Evolutionary conservation across 2,113 vertebrate genomes (phyloP), one percentile per base, ranked within the genome.

Genomic region (Stigmatopora nigra): DNA sequence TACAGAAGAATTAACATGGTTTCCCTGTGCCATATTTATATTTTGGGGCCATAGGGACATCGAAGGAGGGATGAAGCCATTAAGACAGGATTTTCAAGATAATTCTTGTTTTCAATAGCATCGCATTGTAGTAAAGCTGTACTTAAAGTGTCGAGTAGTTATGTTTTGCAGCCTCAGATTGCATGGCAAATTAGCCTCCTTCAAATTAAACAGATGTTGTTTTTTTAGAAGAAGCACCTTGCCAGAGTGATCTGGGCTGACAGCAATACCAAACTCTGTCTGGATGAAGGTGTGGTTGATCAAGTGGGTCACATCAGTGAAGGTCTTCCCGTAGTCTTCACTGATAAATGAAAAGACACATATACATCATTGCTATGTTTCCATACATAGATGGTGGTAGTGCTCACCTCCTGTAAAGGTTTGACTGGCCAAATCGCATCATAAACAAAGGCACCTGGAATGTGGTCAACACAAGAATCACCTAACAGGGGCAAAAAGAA

Each of bases 221-320:
- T 5, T 31, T 48, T 63, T 48, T 17, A 2, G 7, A 22, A 25
- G 25, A 35, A 82, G 79, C 51, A 95, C 95, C 92, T 94, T 98
- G 20, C 95, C 95, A 9, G 95, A 96, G 76, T 93, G 93, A 64
- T 94, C 93, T 0, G 94, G 94, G 63, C 95, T 92, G 64, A 95
- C 91, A 52, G 92, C 92, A 72, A 98, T 95, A 75, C 95, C 95
- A 58, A 96, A 96, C 76, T 95, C 94, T 0, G 92, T 93, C 47
- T 91, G 84, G 67, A 89, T 83, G 69, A 89, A 89, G 41, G 88
- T 88, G 76, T 89, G 84, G 77, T 88, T 87, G 78, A 89, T 89
- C 64, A 87, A 71, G 69, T 81, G 68, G 49, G 86, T 89, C 65
- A 89, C 82, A 1, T 89, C 88, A 58, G 78, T 58, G 64, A 89